A percentile compares a stretch with the other conserved stretches of the same genome.
Conservation (phyloP, 2,888 invertebrate genomes). For the Leucophora obtusa region DNA sequence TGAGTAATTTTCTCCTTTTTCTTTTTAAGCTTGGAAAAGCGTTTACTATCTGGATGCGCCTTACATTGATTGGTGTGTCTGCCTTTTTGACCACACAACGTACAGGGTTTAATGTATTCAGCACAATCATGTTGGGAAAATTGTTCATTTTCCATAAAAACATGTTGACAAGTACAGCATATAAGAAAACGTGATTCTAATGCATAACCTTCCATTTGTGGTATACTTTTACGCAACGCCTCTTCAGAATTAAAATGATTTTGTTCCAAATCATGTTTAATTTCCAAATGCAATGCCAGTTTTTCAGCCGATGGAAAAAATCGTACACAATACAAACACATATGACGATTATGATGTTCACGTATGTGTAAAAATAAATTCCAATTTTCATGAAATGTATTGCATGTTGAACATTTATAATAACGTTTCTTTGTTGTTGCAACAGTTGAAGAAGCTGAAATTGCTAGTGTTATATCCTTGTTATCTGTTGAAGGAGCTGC, state of each 20-base stretch:
- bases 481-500: background rate
- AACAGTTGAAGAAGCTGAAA: background rate
- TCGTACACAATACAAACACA: constrained; percentile 90
- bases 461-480: constrained; percentile 14
- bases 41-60: constrained; percentile 69
- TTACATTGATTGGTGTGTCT: constrained; percentile 76
- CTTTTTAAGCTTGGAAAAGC: constrained; percentile 68
- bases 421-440: constrained; percentile 80
- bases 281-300: constrained; percentile 86
- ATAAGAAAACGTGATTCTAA: constrained; percentile 83
- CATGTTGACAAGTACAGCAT: constrained; percentile 89
- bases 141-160: constrained; percentile 87
- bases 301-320: constrained; percentile 90
- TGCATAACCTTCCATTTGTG: constrained; percentile 80
- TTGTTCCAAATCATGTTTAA: constrained; percentile 88
- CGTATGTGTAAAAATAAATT: constrained; percentile 91
- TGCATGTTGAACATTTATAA: constrained; percentile 89
- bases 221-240: constrained; percentile 82
- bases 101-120: constrained; percentile 75
- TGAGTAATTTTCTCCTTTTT: constrained; percentile 52
- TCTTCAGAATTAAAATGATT: constrained; percentile 84
- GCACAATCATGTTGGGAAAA: constrained; percentile 87
- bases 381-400: constrained; percentile 91
- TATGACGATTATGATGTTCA: constrained; percentile 88
- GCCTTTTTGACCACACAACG: constrained; percentile 76